Conservation (phyloP, 2,113 vertebrate species). For the Australoheros scitulus region DNA sequence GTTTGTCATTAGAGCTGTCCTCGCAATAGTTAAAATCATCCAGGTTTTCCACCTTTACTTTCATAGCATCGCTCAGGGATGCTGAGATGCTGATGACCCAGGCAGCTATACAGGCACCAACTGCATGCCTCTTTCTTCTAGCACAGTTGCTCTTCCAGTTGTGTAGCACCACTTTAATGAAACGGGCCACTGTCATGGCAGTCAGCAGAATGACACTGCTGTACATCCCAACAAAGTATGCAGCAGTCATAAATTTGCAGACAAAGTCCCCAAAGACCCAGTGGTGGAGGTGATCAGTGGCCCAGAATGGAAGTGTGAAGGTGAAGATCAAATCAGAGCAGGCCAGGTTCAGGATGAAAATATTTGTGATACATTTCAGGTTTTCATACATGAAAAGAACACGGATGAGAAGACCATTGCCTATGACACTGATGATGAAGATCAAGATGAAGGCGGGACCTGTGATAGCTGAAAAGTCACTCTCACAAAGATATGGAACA, state of each 20-base stretch:
- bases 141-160: slow-evolving; percentile 28
- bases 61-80: slow-evolving; percentile 62
- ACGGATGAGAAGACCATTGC: too few relatives aligned
- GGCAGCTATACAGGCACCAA: slow-evolving; percentile 50
- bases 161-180: slow-evolving; percentile 75
- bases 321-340: slow-evolving; percentile 81
- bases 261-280: slow-evolving; percentile 74
- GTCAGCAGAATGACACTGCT: slow-evolving; percentile 76
- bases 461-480: too few relatives aligned
- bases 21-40: fast-evolving
- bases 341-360: slow-evolving; percentile 75
- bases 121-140: slow-evolving; percentile 57
- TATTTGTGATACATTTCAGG: fast-evolving
- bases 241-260: slow-evolving; percentile 76
- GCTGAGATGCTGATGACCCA: slow-evolving; percentile 76
- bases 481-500: too few relatives aligned
- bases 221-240: slow-evolving; percentile 43
- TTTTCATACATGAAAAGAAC: too few relatives aligned
- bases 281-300: slow-evolving; percentile 41
- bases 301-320: slow-evolving; percentile 20
- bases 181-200: slow-evolving; percentile 79
- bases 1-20: fast-evolving
- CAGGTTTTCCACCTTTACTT: fast-evolving
- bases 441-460: too few relatives aligned
- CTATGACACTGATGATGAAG: too few relatives aligned